phyloP scores from a whole-genome alignment of 2,113 vertebrate species.

The Cephalopholis sonnerati region DNA sequence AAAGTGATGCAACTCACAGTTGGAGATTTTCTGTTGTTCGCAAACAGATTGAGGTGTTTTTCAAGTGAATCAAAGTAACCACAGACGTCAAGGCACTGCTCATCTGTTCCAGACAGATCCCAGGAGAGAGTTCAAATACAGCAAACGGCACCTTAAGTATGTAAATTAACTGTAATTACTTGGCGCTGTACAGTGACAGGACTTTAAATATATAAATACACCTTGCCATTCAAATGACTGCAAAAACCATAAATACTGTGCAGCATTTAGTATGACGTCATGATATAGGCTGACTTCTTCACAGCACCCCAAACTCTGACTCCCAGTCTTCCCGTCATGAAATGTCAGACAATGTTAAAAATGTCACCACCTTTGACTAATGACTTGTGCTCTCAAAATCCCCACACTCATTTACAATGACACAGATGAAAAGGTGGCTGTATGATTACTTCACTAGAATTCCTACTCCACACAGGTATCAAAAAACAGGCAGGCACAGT shows the following conservation, averaged over 20 bases:
- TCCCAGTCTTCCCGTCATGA: neutral
- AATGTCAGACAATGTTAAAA: conserved; percentile 3
- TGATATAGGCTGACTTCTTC: neutral
- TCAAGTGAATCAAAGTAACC: neutral
- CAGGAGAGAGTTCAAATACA: neutral
- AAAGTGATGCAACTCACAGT: neutral
- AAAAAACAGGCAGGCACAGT: no score
- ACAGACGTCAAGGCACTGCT: neutral
- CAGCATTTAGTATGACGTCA: neutral
- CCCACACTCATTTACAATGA: conserved; percentile 3
- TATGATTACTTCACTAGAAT: neutral
- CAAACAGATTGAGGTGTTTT: neutral
- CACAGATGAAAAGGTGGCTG: neutral
- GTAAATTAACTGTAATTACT: neutral
- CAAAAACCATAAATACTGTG: neutral
- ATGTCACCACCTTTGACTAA: neutral
- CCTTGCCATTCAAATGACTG: neutral
- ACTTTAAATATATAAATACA: neutral
- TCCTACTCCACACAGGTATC: neutral
- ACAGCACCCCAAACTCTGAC: neutral
- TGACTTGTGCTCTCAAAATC: neutral
- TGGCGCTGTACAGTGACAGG: no score
- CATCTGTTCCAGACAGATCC: neutral
- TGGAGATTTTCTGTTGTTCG: neutral
- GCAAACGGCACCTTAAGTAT: neutral